Percentiles rank a stretch among this genome's conserved stretches.
phyloP scores from a whole-genome alignment of 2,113 vertebrate genomes.

The Raja brachyura region DNA sequence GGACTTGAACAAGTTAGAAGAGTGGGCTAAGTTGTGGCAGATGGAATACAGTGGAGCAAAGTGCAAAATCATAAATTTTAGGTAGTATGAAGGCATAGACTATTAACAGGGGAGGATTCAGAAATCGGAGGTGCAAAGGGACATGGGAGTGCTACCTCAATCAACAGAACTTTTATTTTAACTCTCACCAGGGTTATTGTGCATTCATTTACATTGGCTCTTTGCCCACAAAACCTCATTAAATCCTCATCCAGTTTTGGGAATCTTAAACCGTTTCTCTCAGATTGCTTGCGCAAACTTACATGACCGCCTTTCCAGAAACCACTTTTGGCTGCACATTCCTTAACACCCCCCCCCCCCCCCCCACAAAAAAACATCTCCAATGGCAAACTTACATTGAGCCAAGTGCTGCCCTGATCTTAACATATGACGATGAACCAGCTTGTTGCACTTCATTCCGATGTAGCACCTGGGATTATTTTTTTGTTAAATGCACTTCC shows the following conservation, averaged over 20 bases:
- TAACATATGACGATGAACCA: background rate
- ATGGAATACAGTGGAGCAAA: too few species aligned
- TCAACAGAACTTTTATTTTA: background rate
- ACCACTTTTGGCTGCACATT: background rate
- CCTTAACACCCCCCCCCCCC: background rate
- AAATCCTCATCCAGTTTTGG: background rate
- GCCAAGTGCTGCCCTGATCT: background rate
- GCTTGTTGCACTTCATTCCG: background rate
- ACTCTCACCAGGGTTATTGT: background rate
- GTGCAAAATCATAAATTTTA: too few species aligned
- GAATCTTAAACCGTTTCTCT: background rate
- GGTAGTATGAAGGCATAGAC: too few species aligned
- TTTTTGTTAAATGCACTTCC: background rate
- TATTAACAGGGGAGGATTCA: too few species aligned
- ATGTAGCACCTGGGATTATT: background rate
- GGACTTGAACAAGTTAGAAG: too few species aligned
- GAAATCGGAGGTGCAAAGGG: too few species aligned
- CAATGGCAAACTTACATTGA: background rate
- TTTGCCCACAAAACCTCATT: background rate
- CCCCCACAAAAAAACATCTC: background rate
- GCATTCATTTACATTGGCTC: background rate
- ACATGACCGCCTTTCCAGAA: background rate
- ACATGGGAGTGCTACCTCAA: too few species aligned
- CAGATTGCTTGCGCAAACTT: background rate
- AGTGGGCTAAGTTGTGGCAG: too few species aligned